These are phyloP conservation scores for Corvus hawaiiensis DNA, from an alignment of 2,113 vertebrate genomes.

Conservation along the genomic window DNA sequence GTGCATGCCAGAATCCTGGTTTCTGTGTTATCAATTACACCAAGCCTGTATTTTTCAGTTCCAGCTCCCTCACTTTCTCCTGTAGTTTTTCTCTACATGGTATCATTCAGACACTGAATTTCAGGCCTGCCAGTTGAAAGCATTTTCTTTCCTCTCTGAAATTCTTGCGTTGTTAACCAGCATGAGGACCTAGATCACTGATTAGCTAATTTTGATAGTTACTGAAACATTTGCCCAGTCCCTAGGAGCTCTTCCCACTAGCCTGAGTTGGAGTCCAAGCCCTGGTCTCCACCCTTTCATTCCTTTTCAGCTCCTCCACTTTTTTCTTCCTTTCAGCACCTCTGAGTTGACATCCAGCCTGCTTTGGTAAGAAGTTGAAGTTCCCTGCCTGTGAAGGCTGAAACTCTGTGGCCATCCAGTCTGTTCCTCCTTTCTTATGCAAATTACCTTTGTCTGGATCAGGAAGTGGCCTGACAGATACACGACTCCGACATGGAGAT, in stretches of 20 bases:
- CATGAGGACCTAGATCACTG: neutral
- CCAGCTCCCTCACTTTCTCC: neutral
- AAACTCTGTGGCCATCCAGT: constrained; percentile 2
- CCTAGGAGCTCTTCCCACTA: neutral
- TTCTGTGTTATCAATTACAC: neutral
- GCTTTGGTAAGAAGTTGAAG: neutral
- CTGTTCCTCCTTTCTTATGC: constrained; percentile 4
- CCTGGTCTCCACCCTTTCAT: neutral
- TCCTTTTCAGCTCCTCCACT: neutral
- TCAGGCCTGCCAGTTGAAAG: neutral
- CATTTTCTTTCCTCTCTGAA: neutral
- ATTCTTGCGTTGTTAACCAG: neutral
- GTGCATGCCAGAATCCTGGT: neutral
- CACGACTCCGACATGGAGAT: neutral
- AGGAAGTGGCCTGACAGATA: constrained; percentile 31
- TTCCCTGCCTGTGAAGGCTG: neutral
- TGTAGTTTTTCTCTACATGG: neutral
- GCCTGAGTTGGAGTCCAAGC: neutral
- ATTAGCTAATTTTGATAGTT: neutral
- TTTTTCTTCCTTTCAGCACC: neutral
- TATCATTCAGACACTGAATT: neutral
- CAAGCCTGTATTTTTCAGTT: neutral
- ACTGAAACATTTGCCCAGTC: neutral
- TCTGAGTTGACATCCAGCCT: neutral
- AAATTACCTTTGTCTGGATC: constrained; percentile 19